These are phyloP conservation scores for Sialia sialis DNA, from an alignment of 2,113 vertebrate genomes.

Conservation along the genomic window DNA sequence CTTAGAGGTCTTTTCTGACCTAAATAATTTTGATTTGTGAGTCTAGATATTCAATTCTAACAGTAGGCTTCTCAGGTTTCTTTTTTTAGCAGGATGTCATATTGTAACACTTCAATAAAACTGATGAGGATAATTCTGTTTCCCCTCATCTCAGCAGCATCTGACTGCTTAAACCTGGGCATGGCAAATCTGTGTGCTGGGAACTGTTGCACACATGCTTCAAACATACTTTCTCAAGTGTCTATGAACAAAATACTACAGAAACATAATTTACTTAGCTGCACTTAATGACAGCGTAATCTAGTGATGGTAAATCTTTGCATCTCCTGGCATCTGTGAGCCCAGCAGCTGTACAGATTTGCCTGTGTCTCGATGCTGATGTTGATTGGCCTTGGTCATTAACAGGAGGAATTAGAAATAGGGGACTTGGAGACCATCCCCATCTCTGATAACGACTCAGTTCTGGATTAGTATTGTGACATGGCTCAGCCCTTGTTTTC, in stretches of 20 bases:
- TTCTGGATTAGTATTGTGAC: neutral
- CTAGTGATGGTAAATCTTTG: neutral
- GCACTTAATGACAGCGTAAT: neutral
- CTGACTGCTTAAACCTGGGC: neutral
- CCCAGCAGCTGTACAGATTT: neutral
- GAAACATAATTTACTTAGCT: neutral
- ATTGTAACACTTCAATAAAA: neutral
- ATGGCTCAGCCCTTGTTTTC: neutral
- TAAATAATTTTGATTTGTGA: neutral
- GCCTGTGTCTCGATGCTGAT: neutral
- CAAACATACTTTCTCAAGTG: neutral
- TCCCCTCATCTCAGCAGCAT: neutral
- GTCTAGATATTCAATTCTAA: neutral
- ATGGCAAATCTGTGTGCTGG: neutral
- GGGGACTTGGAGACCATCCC: neutral
- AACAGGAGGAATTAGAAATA: neutral
- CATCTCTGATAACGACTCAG: neutral
- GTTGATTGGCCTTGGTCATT: neutral
- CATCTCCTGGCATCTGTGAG: neutral
- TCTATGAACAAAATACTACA: neutral
- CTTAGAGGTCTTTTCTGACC: neutral
- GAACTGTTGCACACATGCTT: neutral
- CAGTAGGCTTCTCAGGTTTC: neutral
- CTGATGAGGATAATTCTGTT: neutral
- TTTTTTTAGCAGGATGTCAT: neutral